phyloP scores from a whole-genome alignment of 1,140 invertebrate genomes.

The Calycopis cecrops region DNA sequence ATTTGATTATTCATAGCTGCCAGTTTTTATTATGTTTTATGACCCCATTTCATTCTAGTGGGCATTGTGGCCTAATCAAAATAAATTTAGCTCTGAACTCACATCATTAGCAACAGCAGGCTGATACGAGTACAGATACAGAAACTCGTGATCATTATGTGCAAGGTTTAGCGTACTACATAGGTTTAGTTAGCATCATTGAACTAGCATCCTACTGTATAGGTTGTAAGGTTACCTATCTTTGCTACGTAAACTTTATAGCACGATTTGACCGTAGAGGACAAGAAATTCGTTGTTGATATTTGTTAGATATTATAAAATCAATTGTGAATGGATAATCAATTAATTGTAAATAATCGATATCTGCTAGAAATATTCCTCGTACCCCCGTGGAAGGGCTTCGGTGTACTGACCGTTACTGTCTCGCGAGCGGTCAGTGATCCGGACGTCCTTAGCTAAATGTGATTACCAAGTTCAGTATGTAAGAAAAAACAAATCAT shows the following conservation, averaged over 20 bases:
- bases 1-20: no score
- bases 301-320: constrained; percentile 9
- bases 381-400: not conserved
- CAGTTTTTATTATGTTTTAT: no score
- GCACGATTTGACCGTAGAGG: not conserved
- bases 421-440: not conserved
- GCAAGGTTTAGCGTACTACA: constrained; percentile 4
- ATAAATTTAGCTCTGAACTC: no score
- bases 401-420: no score
- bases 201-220: not conserved
- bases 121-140: no score
- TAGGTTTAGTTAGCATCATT: not conserved
- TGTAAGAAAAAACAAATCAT: constrained; percentile 9
- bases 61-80: not conserved
- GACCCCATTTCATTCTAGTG: no score
- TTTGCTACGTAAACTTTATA: not conserved
- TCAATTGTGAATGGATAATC: constrained; percentile 1
- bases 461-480: constrained; percentile 7
- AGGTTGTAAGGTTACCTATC: constrained; percentile 1
- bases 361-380: constrained; percentile 3
- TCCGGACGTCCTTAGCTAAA: not conserved
- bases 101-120: no score
- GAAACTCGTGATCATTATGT: no score
- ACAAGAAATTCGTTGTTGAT: not conserved
- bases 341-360: not conserved